Conservation (phyloP, 2,113 vertebrate genomes). For the Galeopterus variegatus region DNA sequence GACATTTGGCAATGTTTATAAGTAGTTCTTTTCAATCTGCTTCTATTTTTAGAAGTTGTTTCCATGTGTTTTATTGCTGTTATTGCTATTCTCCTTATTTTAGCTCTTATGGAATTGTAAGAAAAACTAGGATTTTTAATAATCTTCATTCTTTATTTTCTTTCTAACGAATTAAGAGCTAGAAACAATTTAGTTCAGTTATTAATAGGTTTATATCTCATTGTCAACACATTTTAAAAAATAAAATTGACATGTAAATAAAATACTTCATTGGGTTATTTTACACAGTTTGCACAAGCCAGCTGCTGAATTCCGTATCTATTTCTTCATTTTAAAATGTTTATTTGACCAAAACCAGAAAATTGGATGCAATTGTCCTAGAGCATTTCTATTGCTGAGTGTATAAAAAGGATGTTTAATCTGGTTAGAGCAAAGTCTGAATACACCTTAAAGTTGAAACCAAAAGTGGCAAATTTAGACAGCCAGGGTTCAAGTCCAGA, state of each 20-base stretch:
- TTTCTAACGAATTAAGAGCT: background rate
- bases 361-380: background rate
- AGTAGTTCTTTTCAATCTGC: background rate
- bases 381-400: background rate
- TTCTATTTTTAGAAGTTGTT: background rate
- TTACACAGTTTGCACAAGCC: background rate
- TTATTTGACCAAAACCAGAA: background rate
- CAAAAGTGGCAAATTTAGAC: background rate
- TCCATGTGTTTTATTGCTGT: background rate
- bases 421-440: background rate
- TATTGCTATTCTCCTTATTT: background rate
- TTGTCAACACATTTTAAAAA: background rate
- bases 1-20: background rate
- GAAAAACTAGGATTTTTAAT: background rate
- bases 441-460: background rate
- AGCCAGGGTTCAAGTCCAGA: background rate
- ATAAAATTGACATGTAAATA: background rate
- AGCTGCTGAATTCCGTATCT: background rate
- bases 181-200: background rate
- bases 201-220: background rate
- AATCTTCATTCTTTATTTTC: background rate
- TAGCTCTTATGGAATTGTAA: background rate
- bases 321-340: background rate
- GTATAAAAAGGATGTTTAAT: background rate
- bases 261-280: background rate